Evolutionary conservation across 1,140 invertebrate genomes (phyloP), one percentile per base, ranked within the genome.

Genomic region (Wiebesia pumilae): DNA sequence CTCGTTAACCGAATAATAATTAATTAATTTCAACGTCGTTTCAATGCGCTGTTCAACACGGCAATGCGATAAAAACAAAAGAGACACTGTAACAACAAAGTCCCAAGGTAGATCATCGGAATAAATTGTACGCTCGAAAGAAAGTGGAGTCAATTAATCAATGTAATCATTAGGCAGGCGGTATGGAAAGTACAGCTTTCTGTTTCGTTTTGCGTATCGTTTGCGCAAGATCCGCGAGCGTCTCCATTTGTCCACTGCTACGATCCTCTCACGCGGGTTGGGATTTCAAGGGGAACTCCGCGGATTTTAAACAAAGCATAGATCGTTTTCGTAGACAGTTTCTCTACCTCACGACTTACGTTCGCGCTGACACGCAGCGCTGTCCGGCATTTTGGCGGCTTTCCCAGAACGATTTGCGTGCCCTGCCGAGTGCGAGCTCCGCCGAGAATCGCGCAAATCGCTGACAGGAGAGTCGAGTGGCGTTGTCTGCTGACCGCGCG

Each of bases 361-460:
- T 54, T 62, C 58, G 7, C 58, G 58, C 58, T 62, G 24, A 62
- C 58, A 27, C 58, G 58, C 27, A 62, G 19, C 24, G 58, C 24
- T 27, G 24, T 27, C 24, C 58, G 58, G 58, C 21, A 2, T 89
- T 88, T 93, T 93, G 92, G 92, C 92, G 89, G 90, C 89, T 89
- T 91, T 93, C 92, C 92, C 91, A 90, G 89, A 91, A 90, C 92
- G 92, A 92, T 93, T 93, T 91, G 90, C 92, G 69, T 43, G 78
- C 38, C 62, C 81, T 21, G 40, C 12, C 47, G 30, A 35, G 2
- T 1, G 27, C 40, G 40, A 54, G 75, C 9, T 21, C 1, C 35
- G n/a, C 24, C 30, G 81, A 82, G 81, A 69, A 21, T 27, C 40
- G 2, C 1, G 9, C 38, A 58, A 40, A 51, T 21, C 62, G 62